A percentile compares a stretch with the other conserved stretches of the same genome.
Evolutionary conservation across 2,113 vertebrate species (phyloP).

Genomic region (Zootoca vivipara): DNA sequence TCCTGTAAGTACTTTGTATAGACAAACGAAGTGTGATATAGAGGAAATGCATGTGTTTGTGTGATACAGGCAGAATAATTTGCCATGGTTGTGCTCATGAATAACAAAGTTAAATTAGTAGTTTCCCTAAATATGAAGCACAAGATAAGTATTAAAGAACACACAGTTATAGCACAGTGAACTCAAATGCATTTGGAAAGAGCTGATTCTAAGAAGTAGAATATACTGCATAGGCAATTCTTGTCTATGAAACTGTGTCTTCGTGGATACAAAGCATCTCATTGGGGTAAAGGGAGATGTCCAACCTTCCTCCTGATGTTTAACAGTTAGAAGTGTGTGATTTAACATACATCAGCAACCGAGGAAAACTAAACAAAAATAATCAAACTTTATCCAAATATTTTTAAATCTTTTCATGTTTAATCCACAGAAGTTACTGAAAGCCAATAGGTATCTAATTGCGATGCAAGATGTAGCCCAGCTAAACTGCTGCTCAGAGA

Average conservation of each 20-base stretch:
- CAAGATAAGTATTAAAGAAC: neutral
- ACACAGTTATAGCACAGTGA: neutral
- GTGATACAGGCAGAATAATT: neutral
- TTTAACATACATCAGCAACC: neutral
- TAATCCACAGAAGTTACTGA: slow-evolving; percentile 74
- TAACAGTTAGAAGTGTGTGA: neutral
- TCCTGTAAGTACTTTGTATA: slow-evolving; percentile 74
- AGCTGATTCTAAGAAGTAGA: neutral
- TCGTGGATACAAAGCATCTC: neutral
- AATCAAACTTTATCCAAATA: neutral
- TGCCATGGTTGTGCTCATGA: neutral
- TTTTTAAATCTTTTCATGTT: slow-evolving; percentile 44
- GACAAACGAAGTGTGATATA: neutral
- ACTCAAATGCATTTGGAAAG: neutral
- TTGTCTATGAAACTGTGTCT: neutral
- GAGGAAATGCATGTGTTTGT: neutral
- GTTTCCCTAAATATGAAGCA: neutral
- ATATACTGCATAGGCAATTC: neutral
- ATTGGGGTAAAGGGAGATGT: neutral
- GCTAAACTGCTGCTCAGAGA: slow-evolving; percentile 74
- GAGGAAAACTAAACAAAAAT: neutral
- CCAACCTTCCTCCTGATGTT: neutral
- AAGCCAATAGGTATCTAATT: slow-evolving; percentile 83
- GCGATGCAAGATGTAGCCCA: slow-evolving; percentile 78
- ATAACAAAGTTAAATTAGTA: neutral